Base-by-base conservation (phyloP, 2,888 invertebrate genomes). In the Cryptophagus acutangulus region DNA sequence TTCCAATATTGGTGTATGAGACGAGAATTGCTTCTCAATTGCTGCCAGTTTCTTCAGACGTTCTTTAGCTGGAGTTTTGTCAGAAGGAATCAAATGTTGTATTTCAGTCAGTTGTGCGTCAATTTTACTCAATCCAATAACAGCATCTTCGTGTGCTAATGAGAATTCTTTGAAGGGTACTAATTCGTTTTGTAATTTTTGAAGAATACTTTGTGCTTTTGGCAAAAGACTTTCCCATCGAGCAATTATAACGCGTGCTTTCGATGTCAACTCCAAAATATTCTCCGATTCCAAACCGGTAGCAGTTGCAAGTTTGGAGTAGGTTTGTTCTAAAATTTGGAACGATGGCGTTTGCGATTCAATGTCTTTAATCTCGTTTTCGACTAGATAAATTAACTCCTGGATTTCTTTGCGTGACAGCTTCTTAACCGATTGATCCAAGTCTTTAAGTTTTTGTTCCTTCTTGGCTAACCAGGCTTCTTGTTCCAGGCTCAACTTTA, bases 51-150 rank as follows among this genome's bases (percentile, higher is more conserved):
- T 67, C 26, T 66, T 63, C n/a, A 70, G 54, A 41, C 63, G 65
- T 33, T 63, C 64, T 66, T 67, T 48, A 57, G 74, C 52, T 55
- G 74, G 43, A 33, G 70, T 54, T 62, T 72, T 50, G 54, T 70
- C 49, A 58, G 76, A 56, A 49, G 67, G 47, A 1, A 77, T 71
- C 1, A 84, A 70, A 52, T 81, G 81, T 54, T 85, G 74, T 2
- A 84, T 67, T 40, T 85, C 76, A 0, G 85, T 85, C 10, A 90
- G 68, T 24, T 81, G 72, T 0, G 83, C 82, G 54, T 88, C 86
- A 0, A 86, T 75, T 52, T 81, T 79, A 0, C 82, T 82, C 14
- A 89, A 65, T 2, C 79, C 78, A 8, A 85, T 76, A 0, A 88
- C 76, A 0, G 85, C 82, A 17, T 76, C 76, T 2, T 82, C 80